phyloP scores from a whole-genome alignment of 2,797 vertebrate species.

The Chromis chromis region DNA sequence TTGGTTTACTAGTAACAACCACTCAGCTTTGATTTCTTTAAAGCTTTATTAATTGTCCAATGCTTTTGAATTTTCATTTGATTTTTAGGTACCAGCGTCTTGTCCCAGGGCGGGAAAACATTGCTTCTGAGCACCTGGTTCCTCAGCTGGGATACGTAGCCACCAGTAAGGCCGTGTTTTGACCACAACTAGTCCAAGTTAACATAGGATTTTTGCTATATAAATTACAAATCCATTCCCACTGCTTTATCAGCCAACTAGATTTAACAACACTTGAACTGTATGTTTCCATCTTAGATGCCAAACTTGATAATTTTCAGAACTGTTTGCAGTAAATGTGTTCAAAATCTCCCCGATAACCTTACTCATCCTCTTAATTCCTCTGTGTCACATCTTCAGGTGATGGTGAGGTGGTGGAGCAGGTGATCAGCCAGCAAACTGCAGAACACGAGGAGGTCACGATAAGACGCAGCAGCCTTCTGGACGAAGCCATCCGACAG shows the following conservation, averaged over 20 bases:
- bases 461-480: conserved; percentile 83
- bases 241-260: background rate
- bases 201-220: background rate
- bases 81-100: conserved; percentile 91
- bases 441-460: conserved; percentile 87
- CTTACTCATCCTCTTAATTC: background rate
- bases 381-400: conserved; percentile 76
- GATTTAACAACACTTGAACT: conserved; percentile 1
- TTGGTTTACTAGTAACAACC: background rate
- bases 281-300: background rate
- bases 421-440: conserved; percentile 96
- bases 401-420: conserved; percentile 97
- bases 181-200: background rate
- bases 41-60: background rate
- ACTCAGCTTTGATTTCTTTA: background rate
- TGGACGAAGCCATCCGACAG: conserved; percentile 92
- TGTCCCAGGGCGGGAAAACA: conserved; percentile 96
- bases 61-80: background rate
- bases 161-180: conserved; percentile 86
- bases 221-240: background rate
- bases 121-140: conserved; percentile 93
- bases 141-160: conserved; percentile 97
- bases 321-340: background rate
- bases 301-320: background rate
- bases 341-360: background rate